Evolutionary conservation across 2,888 invertebrate genomes (phyloP).

Genomic region (Heliconius ismenius): DNA sequence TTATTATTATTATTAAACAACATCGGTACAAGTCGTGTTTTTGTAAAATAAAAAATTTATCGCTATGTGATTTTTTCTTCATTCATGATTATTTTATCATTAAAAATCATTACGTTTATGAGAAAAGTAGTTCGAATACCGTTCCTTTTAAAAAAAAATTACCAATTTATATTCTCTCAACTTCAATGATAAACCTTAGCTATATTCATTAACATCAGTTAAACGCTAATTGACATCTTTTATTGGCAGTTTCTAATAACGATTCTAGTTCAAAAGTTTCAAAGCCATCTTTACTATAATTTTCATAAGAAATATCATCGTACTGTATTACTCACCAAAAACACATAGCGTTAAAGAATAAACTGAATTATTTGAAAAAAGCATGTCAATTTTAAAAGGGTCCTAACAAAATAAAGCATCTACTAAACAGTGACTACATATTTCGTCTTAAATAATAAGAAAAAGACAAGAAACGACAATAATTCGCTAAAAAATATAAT

Average conservation of each 20-base stretch:
- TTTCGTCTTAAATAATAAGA: neutral
- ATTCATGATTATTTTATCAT: neutral
- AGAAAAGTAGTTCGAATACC: neutral
- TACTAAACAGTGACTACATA: no score
- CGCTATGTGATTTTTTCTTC: neutral
- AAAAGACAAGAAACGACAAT: constrained; percentile 28
- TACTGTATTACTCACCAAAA: neutral
- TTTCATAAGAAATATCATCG: neutral
- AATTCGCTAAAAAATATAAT: constrained; percentile 3
- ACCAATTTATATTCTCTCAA: neutral
- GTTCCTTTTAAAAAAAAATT: neutral
- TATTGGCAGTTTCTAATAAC: neutral
- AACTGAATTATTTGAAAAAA: neutral
- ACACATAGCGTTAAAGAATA: neutral
- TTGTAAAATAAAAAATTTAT: neutral
- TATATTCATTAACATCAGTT: neutral
- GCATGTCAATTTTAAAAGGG: neutral
- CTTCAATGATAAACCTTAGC: no score
- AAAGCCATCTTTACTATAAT: no score
- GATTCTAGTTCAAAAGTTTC: neutral
- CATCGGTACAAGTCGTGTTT: neutral
- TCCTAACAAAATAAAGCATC: neutral
- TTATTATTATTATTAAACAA: constrained; percentile 17
- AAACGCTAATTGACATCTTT: neutral
- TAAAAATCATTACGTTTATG: neutral